Evolutionary conservation across 2,888 invertebrate species (phyloP), one percentile per base, ranked within the genome.

Genomic region (Oscheius sp.): DNA sequence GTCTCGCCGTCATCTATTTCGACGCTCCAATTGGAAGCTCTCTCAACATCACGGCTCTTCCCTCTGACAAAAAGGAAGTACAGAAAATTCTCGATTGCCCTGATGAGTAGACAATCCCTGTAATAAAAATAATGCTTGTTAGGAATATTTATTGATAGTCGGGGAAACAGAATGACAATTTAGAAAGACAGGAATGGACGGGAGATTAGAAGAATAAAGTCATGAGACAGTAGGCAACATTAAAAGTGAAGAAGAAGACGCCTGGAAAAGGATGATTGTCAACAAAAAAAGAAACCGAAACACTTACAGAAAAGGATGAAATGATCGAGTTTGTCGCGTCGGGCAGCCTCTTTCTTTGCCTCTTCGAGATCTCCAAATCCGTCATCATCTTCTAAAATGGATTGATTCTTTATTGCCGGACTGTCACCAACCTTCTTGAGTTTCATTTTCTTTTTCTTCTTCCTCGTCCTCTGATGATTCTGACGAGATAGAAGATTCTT

Each of bases 1-100:
- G 61, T 3, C 18, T 61, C 21, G 61, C 61, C 43, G n/a, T 61
- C 45, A 21, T 61, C 43, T 61, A 43, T 43, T 45, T 61, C n/a
- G 43, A 61, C 23, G 61, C 43, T 21, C 61, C 61, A 1, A 7
- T 43, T 18, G 61, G 61, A 43, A 18, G 6, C 6, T 18, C 18
- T 18, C 21, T 61, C n/a, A 21, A 61, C 9, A 61, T 61, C 41
- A 41, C 61, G 7, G 27, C 29, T 12, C 35, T 35, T 35, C 35
- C 21, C 25, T 53, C 53, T 9, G 23, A 23, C n/a, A 2, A 21
- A 21, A 25, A 53, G 23, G 18, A 53, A 18, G 18, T 53, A 53
- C 53, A 1, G 21, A 25, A 23, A 21, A 53, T 25, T 21, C 53
- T 18, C 25, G 53, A 53, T 21, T 25, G n/a, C 49, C 21, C 21